Percentiles rank a stretch among this genome's conserved stretches.
These are phyloP conservation scores for Phyllotis vaccarum DNA, from an alignment of 2,797 vertebrate genomes.

Conservation along the genomic window DNA sequence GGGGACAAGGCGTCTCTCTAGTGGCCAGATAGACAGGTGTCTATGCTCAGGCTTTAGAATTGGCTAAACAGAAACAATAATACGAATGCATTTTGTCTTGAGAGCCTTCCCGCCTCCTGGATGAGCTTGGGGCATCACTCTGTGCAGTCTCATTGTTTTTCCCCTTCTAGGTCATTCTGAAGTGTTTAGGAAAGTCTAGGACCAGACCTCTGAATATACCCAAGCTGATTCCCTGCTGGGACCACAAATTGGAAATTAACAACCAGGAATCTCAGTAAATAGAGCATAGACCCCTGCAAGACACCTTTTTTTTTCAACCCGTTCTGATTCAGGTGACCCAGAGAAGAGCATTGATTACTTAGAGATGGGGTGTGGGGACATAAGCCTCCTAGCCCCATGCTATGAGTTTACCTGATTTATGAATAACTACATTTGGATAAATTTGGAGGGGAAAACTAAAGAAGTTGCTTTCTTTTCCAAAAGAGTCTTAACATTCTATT, in stretches of 20 bases:
- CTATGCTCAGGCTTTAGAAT: background rate
- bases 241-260: background rate
- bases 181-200: background rate
- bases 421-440: background rate
- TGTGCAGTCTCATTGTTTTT: background rate
- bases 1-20: background rate
- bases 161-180: background rate
- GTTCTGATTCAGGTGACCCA: background rate
- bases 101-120: background rate
- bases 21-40: background rate
- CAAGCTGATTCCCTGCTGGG: background rate
- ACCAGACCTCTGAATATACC: background rate
- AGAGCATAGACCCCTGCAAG: background rate
- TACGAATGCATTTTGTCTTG: rapidly evolving
- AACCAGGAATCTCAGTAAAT: background rate
- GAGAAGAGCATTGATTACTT: background rate
- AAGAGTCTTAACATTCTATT: background rate
- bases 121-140: background rate
- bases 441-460: background rate
- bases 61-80: background rate
- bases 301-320: background rate
- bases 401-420: background rate
- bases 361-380: background rate
- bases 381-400: background rate
- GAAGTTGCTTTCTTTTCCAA: background rate